Base-by-base conservation (phyloP, 2,113 vertebrate species). In the Coturnix japonica region DNA sequence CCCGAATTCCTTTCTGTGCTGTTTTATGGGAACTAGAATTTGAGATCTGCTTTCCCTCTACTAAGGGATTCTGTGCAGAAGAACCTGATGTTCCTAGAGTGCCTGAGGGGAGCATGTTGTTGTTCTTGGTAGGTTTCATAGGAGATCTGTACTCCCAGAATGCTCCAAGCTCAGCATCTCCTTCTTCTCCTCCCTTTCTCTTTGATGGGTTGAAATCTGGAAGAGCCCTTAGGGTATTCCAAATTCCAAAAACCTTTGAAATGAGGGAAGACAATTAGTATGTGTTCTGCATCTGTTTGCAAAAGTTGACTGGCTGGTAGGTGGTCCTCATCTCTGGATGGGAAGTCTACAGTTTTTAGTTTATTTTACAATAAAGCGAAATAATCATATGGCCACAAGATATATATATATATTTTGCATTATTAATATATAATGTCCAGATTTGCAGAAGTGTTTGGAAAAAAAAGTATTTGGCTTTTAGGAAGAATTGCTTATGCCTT, bases 201-300 rank as follows among this genome's bases (percentile, higher is more conserved):
- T 79, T 59, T 69, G 39, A 39, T 72, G 74, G 54, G 60, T 78
- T 4, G 20, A 37, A 89, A 64, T 71, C 14, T 89, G 78, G 53
- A 89, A 53, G 84, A 25, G 15, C 15, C 33, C 47, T 81, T 74
- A 20, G 22, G 73, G 47, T 75, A 79, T 69, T 49, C 33, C 25
- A 60, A 79, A 67, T 47, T 11, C n/a, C n/a, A n/a, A 22, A 65
- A 94, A 72, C n/a, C 53, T 85, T 87, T 85, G 64, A 87, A 91
- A 76, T 41, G 35, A 76, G 39, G 33, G 79, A 43, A 30, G 73
- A 31, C 70, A 86, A 44, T 1, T 13, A 46, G 41, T 89, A 9
- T 31, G 25, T 65, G 30, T 20, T 2, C 13, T 87, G 16, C 44
- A 85, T 95, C 61, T 93, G 79, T 5, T 57, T 87, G 67, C 67